phyloP scores from a whole-genome alignment of 2,888 invertebrate genomes.

The Monochamus alternatus region DNA sequence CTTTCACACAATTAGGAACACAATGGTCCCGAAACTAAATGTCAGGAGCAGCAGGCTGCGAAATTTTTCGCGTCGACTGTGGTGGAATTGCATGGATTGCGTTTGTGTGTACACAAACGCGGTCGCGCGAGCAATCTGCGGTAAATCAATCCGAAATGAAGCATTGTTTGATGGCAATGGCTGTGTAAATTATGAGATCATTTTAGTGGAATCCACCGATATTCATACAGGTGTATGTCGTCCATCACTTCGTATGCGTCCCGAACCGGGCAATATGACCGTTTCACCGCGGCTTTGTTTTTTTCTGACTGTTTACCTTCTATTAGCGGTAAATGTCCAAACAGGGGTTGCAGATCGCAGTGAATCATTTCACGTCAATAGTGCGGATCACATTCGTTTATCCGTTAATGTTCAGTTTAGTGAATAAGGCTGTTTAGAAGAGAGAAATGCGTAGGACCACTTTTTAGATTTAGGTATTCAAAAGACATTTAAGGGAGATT shows the following conservation, averaged over 20 bases:
- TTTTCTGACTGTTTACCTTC: constrained; percentile 35
- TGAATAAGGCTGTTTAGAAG: too few species aligned
- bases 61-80: constrained; percentile 52
- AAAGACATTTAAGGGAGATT: too few species aligned
- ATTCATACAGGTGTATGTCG: constrained; percentile 65
- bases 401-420: neutral
- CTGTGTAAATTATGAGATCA: constrained; percentile 66
- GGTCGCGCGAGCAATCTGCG: constrained; percentile 63
- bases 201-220: constrained; percentile 65
- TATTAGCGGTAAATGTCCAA: constrained; percentile 42
- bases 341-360: constrained; percentile 14
- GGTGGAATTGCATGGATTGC: constrained; percentile 48
- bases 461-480: too few species aligned
- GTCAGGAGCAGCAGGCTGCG: constrained; percentile 53
- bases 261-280: constrained; percentile 39
- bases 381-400: neutral
- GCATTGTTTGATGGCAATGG: constrained; percentile 66
- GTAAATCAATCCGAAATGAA: constrained; percentile 69
- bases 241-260: constrained; percentile 58
- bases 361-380: too few species aligned
- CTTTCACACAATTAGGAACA: constrained; percentile 52
- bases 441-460: too few species aligned
- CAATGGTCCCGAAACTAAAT: constrained; percentile 51
- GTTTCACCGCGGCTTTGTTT: neutral
- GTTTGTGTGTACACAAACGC: constrained; percentile 54